phyloP scores from a whole-genome alignment of 2,113 vertebrate genomes.

The Scomber japonicus region DNA sequence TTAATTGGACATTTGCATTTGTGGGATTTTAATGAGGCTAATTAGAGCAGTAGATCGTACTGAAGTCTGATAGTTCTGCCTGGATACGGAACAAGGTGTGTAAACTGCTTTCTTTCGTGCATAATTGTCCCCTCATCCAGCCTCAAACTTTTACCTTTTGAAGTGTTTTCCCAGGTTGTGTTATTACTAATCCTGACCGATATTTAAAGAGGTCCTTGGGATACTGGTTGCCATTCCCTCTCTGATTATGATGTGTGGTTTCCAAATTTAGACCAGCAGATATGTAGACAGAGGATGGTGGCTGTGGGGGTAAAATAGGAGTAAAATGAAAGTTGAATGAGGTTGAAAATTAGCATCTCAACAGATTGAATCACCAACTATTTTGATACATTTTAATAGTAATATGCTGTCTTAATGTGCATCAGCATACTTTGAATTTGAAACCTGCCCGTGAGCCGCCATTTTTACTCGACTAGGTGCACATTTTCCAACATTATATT shows the following conservation, averaged over 20 bases:
- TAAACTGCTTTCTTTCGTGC: background rate
- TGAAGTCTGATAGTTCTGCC: constrained; percentile 8
- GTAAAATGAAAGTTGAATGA: no score
- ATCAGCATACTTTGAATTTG: background rate
- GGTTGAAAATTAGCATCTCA: no score
- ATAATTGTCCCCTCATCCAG: constrained; percentile 28
- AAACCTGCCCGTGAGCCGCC: background rate
- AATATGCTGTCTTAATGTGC: no score
- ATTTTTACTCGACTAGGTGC: no score
- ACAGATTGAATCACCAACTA: no score
- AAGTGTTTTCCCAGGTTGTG: constrained; percentile 22
- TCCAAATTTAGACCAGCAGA: constrained; percentile 6
- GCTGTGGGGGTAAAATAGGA: background rate
- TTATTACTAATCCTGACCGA: background rate
- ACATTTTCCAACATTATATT: no score
- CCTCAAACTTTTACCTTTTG: constrained; percentile 23
- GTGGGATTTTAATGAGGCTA: constrained; percentile 59
- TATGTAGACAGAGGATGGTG: no score
- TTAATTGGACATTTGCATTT: constrained; percentile 68
- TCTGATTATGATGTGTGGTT: background rate
- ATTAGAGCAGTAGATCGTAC: constrained; percentile 36
- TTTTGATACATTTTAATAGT: background rate
- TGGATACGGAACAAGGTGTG: constrained; percentile 24
- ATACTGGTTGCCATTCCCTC: background rate
- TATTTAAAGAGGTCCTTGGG: background rate